Conservation (phyloP, 2,797 vertebrate genomes). For the Epinephelus coioides region DNA sequence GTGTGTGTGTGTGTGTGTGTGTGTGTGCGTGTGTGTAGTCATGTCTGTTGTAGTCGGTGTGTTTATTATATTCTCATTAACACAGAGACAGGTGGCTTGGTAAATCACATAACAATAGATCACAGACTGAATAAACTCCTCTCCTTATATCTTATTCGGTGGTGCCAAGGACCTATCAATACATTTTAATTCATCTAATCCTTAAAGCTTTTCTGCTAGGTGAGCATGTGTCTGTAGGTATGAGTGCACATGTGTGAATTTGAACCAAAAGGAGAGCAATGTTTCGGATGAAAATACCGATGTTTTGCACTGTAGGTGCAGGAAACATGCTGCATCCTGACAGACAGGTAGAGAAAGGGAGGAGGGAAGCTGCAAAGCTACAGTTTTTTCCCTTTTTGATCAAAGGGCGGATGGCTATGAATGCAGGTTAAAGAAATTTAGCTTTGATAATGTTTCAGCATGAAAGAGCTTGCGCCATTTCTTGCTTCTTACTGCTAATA, state of each 20-base stretch:
- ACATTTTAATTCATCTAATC: slow-evolving; percentile 46
- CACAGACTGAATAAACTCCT: slow-evolving; percentile 66
- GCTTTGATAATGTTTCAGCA: slow-evolving; percentile 15
- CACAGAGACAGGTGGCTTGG: slow-evolving; percentile 69
- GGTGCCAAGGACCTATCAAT: slow-evolving; percentile 36
- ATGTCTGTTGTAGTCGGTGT: slow-evolving; percentile 43
- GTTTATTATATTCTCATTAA: slow-evolving; percentile 81
- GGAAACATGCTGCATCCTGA: not conserved
- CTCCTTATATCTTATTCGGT: not conserved
- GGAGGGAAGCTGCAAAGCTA: not conserved
- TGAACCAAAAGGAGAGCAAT: not conserved
- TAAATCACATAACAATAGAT: slow-evolving; percentile 78
- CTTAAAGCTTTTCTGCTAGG: slow-evolving; percentile 20
- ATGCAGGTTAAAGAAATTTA: slow-evolving; percentile 14
- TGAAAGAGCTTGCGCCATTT: slow-evolving; percentile 1
- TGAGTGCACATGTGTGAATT: not conserved
- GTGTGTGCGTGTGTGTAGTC: slow-evolving; percentile 19
- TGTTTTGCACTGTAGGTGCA: not conserved
- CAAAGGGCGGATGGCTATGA: slow-evolving; percentile 21
- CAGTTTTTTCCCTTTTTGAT: slow-evolving; percentile 4
- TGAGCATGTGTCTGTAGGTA: not conserved
- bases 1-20: slow-evolving; percentile 14
- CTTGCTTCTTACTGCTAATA: slow-evolving; percentile 3
- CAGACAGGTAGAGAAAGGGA: not conserved
- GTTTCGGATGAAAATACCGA: not conserved